These are phyloP conservation scores for Mionectes olivaceus DNA, from an alignment of 2,797 vertebrate species.

Conservation along the genomic window DNA sequence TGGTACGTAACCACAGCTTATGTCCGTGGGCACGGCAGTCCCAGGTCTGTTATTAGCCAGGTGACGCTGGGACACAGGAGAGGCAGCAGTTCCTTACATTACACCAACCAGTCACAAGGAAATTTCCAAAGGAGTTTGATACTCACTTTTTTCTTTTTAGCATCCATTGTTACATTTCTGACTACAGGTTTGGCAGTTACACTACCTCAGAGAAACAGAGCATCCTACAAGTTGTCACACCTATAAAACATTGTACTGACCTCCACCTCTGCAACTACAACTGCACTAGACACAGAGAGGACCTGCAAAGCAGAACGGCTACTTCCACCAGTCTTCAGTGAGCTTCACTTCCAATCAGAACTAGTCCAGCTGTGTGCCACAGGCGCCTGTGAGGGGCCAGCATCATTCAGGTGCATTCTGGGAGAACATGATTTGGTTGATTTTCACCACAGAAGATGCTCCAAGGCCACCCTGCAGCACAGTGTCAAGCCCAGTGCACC, in stretches of 20 bases:
- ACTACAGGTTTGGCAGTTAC: not conserved
- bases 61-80: not conserved
- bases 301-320: not conserved
- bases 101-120: not conserved
- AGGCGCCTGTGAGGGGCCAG: accelerated
- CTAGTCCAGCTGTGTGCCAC: accelerated
- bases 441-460: not conserved
- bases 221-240: not conserved
- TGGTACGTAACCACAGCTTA: not conserved
- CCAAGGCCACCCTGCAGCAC: not conserved
- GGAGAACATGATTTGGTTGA: not conserved
- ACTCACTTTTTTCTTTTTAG: not conserved
- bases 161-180: not conserved
- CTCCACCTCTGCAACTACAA: not conserved
- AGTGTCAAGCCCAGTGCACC: not conserved
- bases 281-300: accelerated
- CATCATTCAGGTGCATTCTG: accelerated
- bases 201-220: not conserved
- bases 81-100: not conserved
- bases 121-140: not conserved
- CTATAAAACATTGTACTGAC: not conserved
- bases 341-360: not conserved
- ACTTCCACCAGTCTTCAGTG: not conserved
- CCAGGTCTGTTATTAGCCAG: not conserved
- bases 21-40: accelerated